These are phyloP conservation scores for Sebastes reedi DNA, from an alignment of 2,797 vertebrate species.

Conservation along the genomic window DNA sequence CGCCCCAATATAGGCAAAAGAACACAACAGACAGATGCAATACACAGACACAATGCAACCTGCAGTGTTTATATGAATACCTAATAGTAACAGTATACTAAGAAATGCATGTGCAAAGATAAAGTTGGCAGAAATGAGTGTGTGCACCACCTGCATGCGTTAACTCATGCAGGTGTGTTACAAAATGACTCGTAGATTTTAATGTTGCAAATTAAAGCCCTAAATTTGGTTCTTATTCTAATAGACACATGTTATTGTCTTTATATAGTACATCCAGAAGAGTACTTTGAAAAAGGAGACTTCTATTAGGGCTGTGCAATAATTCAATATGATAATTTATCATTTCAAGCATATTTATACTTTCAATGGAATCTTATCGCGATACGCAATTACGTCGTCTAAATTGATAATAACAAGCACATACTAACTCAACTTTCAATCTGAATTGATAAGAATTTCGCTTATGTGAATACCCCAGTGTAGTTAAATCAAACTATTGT, in stretches of 20 bases:
- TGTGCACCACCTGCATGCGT: not conserved
- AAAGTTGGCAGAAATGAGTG: not conserved
- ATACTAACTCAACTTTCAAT: no score
- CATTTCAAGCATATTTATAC: no score
- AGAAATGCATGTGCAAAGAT: not conserved
- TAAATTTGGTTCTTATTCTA: not conserved
- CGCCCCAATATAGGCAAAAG: no score
- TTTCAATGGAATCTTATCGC: no score
- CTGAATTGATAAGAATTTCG: no score
- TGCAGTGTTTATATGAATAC: not conserved
- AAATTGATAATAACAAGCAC: no score
- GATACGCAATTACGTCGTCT: no score
- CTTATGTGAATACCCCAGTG: no score
- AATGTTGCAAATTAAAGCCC: not conserved
- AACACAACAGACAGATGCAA: not conserved
- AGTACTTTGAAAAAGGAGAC: not conserved
- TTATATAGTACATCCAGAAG: not conserved
- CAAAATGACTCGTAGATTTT: not conserved
- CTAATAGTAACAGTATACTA: not conserved
- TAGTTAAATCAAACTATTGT: no score
- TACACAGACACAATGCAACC: not conserved
- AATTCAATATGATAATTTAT: no score
- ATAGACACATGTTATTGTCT: not conserved
- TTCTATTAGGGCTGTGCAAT: rapidly evolving
- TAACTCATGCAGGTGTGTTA: not conserved